Evolutionary conservation across 2,797 vertebrate species (phyloP).

Genomic region (Avahi laniger): DNA sequence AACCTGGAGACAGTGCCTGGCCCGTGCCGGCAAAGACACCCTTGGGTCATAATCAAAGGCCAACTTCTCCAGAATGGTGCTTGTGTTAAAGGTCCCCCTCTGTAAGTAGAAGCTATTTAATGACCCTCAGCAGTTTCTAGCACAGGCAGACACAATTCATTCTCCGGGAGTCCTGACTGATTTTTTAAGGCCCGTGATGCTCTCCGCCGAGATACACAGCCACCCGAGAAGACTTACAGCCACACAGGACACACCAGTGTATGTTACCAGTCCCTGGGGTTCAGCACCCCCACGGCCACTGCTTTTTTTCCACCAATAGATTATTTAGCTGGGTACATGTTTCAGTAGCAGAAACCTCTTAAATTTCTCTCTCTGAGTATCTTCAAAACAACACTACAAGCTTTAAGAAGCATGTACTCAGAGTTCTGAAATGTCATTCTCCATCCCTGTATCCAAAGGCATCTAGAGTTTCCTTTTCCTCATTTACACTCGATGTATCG

Average conservation of each 20-base stretch:
- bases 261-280: background rate
- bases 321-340: background rate
- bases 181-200: background rate
- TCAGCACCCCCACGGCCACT: accelerated
- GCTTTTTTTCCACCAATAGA: background rate
- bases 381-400: background rate
- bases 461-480: background rate
- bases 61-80: background rate
- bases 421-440: accelerated
- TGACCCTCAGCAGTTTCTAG: background rate
- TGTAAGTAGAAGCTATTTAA: background rate
- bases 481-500: background rate
- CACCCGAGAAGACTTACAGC: no score
- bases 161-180: background rate
- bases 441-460: background rate
- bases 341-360: background rate
- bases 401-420: background rate
- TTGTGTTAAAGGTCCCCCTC: background rate
- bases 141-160: background rate
- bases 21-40: background rate
- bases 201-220: accelerated
- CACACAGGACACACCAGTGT: background rate
- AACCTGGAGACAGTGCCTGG: background rate
- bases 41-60: background rate
- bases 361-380: background rate